These are phyloP conservation scores for Nasonia giraulti DNA, from an alignment of 1,140 invertebrate species.

Conservation along the genomic window DNA sequence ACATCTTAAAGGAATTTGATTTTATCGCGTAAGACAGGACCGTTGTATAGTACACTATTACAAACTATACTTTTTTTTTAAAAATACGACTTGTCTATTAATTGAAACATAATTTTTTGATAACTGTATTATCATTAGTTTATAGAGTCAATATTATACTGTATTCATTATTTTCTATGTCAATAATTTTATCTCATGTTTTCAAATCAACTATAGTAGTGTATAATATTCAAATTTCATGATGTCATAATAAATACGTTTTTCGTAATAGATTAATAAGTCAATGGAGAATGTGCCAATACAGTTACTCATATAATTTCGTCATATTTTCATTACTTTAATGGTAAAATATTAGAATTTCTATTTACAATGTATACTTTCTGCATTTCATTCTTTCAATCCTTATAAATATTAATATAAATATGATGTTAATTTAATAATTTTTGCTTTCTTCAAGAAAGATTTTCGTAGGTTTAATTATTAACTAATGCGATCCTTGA, in stretches of 20 bases:
- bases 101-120: too few species aligned
- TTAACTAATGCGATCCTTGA: conserved; percentile 3
- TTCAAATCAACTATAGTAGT: not conserved
- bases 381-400: conserved; percentile 28
- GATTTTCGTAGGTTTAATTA: not conserved
- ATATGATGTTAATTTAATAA: conserved; percentile 20
- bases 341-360: conserved; percentile 27
- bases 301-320: too few species aligned
- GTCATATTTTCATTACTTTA: not conserved
- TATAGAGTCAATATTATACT: not conserved
- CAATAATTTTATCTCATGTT: not conserved
- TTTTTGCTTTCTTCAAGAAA: conserved; percentile 21
- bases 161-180: not conserved
- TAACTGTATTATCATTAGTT: not conserved
- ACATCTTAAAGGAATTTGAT: not conserved
- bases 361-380: conserved; percentile 49
- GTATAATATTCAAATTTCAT: not conserved
- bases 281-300: too few species aligned
- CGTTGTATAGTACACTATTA: not conserved
- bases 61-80: not conserved
- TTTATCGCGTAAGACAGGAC: not conserved
- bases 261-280: too few species aligned
- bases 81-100: not conserved
- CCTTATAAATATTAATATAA: conserved; percentile 16
- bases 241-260: not conserved